Evolutionary conservation across 2,113 vertebrate genomes (phyloP).

Genomic region (Ifrita kowaldi): DNA sequence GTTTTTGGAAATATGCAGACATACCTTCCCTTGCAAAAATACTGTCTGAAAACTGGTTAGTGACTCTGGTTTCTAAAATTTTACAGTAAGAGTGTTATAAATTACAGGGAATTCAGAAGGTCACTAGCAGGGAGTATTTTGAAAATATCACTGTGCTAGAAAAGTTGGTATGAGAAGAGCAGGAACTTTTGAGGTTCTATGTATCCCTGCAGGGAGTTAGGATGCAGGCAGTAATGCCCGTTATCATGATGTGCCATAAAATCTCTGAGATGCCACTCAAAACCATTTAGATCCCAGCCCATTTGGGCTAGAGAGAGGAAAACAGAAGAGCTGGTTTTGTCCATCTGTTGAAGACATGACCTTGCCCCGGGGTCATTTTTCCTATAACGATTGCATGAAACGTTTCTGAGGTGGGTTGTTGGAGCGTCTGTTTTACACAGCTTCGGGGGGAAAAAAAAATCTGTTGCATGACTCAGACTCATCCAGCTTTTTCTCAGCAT

Average conservation of each 20-base stretch:
- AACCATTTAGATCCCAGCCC: background rate
- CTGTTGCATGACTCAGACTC: slow-evolving; percentile 30
- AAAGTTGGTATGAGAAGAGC: background rate
- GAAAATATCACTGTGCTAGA: background rate
- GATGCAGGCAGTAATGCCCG: background rate
- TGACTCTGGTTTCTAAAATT: background rate
- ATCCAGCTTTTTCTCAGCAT: slow-evolving; percentile 30
- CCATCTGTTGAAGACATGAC: background rate
- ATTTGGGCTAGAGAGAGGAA: background rate
- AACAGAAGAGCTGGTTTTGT: background rate
- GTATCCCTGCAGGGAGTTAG: background rate
- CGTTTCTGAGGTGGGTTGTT: background rate
- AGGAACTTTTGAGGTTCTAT: background rate
- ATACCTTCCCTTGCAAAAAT: background rate
- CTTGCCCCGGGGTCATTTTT: background rate
- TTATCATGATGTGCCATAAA: background rate
- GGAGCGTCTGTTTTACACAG: background rate
- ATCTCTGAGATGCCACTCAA: background rate
- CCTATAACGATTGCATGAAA: background rate
- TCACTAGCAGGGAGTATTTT: background rate
- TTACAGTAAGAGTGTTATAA: background rate
- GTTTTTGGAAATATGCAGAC: background rate
- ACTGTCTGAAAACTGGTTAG: background rate
- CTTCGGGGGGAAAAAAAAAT: background rate
- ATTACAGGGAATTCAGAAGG: background rate